phyloP scores from a whole-genome alignment of 2,797 vertebrate species.

The Fringilla coelebs region DNA sequence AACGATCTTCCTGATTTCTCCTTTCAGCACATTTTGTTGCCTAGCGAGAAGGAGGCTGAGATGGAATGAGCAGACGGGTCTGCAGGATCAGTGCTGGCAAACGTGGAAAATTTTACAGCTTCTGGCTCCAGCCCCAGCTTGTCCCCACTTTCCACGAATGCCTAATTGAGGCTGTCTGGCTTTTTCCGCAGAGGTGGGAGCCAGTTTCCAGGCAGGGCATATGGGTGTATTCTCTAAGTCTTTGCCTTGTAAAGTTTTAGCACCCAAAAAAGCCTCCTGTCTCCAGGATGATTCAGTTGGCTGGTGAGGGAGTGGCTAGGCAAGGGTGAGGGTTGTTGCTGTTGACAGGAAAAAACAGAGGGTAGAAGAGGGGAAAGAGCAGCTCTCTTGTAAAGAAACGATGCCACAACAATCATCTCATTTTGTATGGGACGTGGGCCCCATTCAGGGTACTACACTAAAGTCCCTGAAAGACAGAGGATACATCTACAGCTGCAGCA shows the following conservation, averaged over 20 bases:
- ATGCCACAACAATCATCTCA: background rate
- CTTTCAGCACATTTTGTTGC: constrained; percentile 16
- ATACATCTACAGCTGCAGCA: accelerated
- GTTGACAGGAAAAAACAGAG: background rate
- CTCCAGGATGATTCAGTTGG: constrained; percentile 24
- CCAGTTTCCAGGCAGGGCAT: constrained; percentile 55
- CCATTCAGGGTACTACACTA: too few species aligned
- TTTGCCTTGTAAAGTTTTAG: constrained; percentile 41
- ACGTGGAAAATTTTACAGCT: constrained; percentile 40
- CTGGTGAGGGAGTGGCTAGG: background rate
- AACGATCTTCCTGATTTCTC: background rate
- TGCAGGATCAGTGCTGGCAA: background rate
- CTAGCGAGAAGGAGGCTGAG: background rate
- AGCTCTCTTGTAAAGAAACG: background rate
- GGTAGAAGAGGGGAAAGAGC: background rate
- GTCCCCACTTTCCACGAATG: constrained; percentile 50
- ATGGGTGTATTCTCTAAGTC: constrained; percentile 28
- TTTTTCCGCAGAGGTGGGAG: constrained; percentile 20
- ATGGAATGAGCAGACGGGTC: background rate
- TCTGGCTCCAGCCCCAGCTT: background rate
- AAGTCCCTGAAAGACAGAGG: background rate
- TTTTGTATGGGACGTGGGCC: background rate
- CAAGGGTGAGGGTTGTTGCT: background rate
- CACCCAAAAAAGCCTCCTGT: background rate
- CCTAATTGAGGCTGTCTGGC: constrained; percentile 41